Conservation (phyloP, 2,888 invertebrate species). For the Teleiodes luculella region DNA sequence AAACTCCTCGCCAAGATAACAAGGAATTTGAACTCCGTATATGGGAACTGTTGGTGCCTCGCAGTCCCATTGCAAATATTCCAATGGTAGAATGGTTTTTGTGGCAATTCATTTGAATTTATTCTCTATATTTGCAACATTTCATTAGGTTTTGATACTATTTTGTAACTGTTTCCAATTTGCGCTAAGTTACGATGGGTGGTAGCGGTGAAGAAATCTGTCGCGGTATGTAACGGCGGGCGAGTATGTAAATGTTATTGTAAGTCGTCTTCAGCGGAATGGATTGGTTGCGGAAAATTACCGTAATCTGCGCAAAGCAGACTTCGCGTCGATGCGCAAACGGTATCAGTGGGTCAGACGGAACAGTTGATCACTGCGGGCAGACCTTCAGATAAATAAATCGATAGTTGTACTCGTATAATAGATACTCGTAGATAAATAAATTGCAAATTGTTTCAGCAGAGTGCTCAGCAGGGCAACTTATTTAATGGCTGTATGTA, state of each 20-base stretch:
- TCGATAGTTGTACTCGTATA: too few relatives aligned
- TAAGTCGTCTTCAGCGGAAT: not conserved
- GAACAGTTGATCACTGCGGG: constrained; percentile 43
- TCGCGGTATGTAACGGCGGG: not conserved
- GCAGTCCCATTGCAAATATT: constrained; percentile 2
- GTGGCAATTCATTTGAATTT: not conserved
- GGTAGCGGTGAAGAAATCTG: not conserved
- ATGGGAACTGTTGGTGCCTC: constrained; percentile 2
- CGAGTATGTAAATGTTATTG: not conserved
- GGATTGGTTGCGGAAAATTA: not conserved
- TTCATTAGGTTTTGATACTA: not conserved
- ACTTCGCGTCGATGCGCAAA: constrained; percentile 25
- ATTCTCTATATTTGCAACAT: not conserved
- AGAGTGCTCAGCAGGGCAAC: too few relatives aligned
- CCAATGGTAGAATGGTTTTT: not conserved
- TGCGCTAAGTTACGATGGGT: not conserved
- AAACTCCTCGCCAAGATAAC: constrained; percentile 22
- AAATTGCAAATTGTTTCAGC: too few relatives aligned
- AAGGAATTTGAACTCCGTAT: constrained; percentile 2
- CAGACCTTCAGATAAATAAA: too few relatives aligned
- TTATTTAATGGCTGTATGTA: too few relatives aligned
- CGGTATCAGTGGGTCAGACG: constrained; percentile 52
- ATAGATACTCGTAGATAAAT: too few relatives aligned
- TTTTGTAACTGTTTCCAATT: not conserved
- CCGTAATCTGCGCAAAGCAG: not conserved